Conservation (phyloP, 2,113 vertebrate genomes). For the Eclectus roratus region DNA sequence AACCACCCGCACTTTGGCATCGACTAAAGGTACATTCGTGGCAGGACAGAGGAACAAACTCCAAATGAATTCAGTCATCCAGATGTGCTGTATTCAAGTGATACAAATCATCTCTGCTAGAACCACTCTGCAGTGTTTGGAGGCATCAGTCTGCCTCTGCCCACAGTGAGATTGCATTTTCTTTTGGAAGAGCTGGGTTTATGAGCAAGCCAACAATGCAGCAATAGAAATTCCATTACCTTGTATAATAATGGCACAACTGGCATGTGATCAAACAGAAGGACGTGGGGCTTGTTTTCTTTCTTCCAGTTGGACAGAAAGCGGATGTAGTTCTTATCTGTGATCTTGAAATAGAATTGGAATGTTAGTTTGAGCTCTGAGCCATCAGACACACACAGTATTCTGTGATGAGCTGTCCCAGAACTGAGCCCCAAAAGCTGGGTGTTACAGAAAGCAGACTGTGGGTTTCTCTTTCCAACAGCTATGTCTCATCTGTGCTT, state of each 20-base stretch:
- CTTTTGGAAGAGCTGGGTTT: no score
- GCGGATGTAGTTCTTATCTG: constrained; percentile 85
- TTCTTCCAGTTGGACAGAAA: constrained; percentile 92
- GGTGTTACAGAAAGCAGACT: background rate
- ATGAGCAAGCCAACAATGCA: rapidly evolving
- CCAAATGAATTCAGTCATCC: background rate
- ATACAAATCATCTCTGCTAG: background rate
- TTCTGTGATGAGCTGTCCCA: background rate
- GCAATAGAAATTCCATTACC: constrained; percentile 60
- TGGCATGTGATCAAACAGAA: constrained; percentile 91
- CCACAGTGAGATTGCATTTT: rapidly evolving
- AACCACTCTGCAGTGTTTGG: background rate
- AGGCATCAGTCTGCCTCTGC: background rate
- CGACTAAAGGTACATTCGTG: no score
- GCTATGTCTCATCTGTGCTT: background rate
- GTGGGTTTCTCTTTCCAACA: background rate
- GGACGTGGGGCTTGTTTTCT: constrained; percentile 91
- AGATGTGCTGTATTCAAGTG: rapidly evolving
- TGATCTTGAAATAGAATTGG: constrained; percentile 78
- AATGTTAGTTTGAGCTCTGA: background rate
- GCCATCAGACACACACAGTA: rapidly evolving
- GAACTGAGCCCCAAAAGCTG: background rate
- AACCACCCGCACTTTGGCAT: background rate
- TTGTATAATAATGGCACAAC: constrained; percentile 86
- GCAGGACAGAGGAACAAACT: background rate